phyloP scores from a whole-genome alignment of 1,140 invertebrate species.

The Pissodes strobi region DNA sequence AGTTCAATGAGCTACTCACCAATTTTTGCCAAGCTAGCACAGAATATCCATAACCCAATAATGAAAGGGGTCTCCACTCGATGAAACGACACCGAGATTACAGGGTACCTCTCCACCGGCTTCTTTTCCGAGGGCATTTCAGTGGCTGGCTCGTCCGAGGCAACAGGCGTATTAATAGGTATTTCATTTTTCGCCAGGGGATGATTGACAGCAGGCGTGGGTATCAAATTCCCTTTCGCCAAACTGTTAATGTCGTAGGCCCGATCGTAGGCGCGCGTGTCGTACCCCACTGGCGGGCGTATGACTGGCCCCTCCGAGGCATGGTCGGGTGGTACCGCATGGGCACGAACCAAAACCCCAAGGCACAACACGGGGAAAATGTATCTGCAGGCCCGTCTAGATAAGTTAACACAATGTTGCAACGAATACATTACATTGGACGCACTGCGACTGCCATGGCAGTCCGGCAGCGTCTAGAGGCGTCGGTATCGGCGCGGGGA shows the following conservation, averaged over 20 bases:
- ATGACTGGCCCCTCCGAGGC: constrained; percentile 38
- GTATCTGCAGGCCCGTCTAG: constrained; percentile 61
- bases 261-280: constrained; percentile 32
- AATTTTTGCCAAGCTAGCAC: constrained; percentile 92
- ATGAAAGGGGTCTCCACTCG: constrained; percentile 90
- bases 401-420: constrained; percentile 62
- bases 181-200: constrained; percentile 13
- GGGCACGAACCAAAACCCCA: constrained; percentile 15
- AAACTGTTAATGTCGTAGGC: constrained; percentile 38
- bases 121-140: constrained; percentile 33
- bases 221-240: constrained; percentile 29
- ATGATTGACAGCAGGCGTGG: constrained; percentile 21
- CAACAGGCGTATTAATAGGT: constrained; percentile 31
- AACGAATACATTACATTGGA: constrained; percentile 59
- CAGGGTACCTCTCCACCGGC: constrained; percentile 64
- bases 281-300: constrained; percentile 32
- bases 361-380: constrained; percentile 45
- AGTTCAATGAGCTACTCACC: too few species aligned
- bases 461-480: constrained; percentile 46
- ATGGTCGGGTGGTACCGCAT: constrained; percentile 45
- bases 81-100: constrained; percentile 85
- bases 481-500: constrained; percentile 49
- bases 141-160: neutral
- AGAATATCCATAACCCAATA: constrained; percentile 93
- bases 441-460: constrained; percentile 54